phyloP scores from a whole-genome alignment of 1,140 invertebrate genomes.

The Maniola jurtina region DNA sequence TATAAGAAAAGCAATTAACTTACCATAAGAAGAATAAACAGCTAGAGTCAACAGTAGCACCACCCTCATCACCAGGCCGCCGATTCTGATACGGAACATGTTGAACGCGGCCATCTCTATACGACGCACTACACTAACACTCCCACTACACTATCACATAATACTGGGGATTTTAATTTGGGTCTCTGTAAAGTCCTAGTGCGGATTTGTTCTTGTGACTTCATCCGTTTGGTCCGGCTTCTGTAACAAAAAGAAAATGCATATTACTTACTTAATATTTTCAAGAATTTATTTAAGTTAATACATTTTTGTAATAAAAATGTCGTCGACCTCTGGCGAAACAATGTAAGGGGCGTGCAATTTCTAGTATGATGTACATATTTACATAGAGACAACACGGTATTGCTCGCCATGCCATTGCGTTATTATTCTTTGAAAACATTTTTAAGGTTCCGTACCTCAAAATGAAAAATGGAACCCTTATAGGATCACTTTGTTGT shows the following conservation, averaged over 20 bases:
- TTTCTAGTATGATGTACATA: no score
- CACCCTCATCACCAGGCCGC: constrained; percentile 39
- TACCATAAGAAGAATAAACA: constrained; percentile 66
- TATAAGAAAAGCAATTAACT: no score
- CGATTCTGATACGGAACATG: constrained; percentile 39
- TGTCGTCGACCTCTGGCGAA: no score
- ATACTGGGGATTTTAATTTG: constrained; percentile 33
- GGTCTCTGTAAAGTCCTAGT: constrained; percentile 32
- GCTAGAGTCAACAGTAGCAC: constrained; percentile 54
- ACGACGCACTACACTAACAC: constrained; percentile 33
- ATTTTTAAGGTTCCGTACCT: no score
- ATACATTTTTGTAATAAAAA: no score
- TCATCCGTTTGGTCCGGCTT: constrained; percentile 44
- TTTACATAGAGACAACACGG: no score
- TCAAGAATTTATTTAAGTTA: neutral
- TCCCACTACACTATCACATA: constrained; percentile 64
- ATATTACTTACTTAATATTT: neutral
- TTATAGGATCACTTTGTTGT: no score
- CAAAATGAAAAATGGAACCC: no score
- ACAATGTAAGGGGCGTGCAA: no score
- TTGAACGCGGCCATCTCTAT: constrained; percentile 56
- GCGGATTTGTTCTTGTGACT: constrained; percentile 20
- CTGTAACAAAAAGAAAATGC: constrained; percentile 42
- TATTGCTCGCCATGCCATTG: no score
- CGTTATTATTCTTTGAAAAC: no score